Conservation (phyloP, 2,888 invertebrate genomes). For the Helleia helle region DNA sequence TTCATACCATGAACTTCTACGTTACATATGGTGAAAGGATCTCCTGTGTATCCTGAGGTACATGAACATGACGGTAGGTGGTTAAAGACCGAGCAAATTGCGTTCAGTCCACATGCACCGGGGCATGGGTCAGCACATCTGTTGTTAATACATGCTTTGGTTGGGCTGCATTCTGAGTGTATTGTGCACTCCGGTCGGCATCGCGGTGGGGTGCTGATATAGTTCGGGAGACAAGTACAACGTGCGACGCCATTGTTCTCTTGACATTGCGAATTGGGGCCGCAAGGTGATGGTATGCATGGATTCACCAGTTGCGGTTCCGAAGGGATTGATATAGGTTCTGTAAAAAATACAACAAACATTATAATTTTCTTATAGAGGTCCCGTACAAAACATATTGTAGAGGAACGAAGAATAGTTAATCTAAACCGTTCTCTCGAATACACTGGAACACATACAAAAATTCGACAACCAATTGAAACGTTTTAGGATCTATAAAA, state of each 20-base stretch:
- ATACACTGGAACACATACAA: no score
- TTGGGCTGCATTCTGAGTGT: slow-evolving; percentile 80
- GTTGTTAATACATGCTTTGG: slow-evolving; percentile 79
- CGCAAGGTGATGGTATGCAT: slow-evolving; percentile 85
- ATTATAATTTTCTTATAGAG: no score
- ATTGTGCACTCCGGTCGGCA: slow-evolving; percentile 83
- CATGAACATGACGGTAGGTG: slow-evolving; percentile 82
- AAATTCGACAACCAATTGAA: no score
- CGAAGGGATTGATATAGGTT: slow-evolving; percentile 37
- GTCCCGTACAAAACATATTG: no score
- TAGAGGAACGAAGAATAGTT: no score
- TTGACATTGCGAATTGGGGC: slow-evolving; percentile 82
- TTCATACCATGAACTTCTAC: slow-evolving; percentile 36
- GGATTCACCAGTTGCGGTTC: slow-evolving; percentile 60
- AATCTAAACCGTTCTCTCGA: no score
- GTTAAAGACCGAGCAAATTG: slow-evolving; percentile 81
- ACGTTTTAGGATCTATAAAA: no score
- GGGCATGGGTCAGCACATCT: slow-evolving; percentile 85
- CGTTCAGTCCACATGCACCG: slow-evolving; percentile 83
- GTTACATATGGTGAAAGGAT: slow-evolving; percentile 78
- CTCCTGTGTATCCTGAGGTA: slow-evolving; percentile 78
- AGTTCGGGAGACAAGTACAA: slow-evolving; percentile 81
- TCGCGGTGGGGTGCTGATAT: slow-evolving; percentile 83
- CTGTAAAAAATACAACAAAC: slow-evolving; percentile 31
- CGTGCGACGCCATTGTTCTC: slow-evolving; percentile 78